phyloP scores from a whole-genome alignment of 2,888 invertebrate genomes.

The Eumerus sabulonum region DNA sequence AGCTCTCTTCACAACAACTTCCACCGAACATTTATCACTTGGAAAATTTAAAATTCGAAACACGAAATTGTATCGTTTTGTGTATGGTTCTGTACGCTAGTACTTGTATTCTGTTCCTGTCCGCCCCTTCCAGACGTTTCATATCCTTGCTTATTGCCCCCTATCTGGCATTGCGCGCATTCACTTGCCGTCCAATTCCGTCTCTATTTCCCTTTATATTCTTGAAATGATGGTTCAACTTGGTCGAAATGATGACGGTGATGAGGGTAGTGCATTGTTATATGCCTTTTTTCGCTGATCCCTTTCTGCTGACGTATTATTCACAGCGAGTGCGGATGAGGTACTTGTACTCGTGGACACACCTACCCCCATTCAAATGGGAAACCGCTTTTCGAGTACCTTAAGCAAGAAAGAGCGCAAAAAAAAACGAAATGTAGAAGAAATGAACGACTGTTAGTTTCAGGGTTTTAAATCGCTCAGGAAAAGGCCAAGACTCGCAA shows the following conservation, averaged over 20 bases:
- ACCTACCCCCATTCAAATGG: conserved; percentile 65
- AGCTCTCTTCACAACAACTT: conserved; percentile 53
- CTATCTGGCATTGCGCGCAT: conserved; percentile 1
- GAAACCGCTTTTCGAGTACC: conserved; percentile 46
- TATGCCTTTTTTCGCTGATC: conserved; percentile 23
- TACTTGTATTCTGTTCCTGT: conserved; percentile 17
- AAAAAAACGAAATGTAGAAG: too few species aligned
- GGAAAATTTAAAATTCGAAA: conserved; percentile 70
- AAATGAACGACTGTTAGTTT: conserved; percentile 20
- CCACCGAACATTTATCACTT: conserved; percentile 70
- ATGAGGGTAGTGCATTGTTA: conserved; percentile 53
- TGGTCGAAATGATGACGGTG: conserved; percentile 17
- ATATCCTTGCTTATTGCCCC: conserved; percentile 47
- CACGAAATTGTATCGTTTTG: conserved; percentile 70
- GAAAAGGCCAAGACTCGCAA: conserved; percentile 15
- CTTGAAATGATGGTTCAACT: conserved; percentile 13
- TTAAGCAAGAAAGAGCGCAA: conserved; percentile 2
- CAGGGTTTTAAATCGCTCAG: conserved; percentile 37
- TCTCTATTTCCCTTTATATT: conserved; percentile 14
- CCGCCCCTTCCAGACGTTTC: conserved; percentile 48
- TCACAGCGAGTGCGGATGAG: conserved; percentile 56
- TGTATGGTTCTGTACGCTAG: conserved; percentile 47
- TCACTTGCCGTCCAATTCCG: neutral
- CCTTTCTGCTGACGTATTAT: conserved; percentile 51
- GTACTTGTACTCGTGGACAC: conserved; percentile 61